A percentile compares a stretch with the other conserved stretches of the same genome.
Conservation (phyloP, 2,113 vertebrate species). For the Spheniscus mendiculus region DNA sequence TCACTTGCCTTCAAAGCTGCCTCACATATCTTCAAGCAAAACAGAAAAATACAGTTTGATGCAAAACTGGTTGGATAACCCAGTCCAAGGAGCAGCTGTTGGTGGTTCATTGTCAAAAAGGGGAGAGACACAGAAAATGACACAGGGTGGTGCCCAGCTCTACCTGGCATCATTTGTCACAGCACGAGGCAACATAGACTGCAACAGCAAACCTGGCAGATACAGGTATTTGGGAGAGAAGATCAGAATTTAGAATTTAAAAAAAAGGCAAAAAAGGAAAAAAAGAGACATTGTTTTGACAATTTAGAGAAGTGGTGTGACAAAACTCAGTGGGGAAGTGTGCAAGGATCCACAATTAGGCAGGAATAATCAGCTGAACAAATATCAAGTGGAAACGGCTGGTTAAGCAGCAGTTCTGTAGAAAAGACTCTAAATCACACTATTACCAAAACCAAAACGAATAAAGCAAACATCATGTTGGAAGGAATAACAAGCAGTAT, state of each 20-base stretch:
- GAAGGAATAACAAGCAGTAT: background rate
- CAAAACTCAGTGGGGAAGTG: background rate
- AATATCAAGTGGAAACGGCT: background rate
- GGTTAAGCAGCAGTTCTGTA: background rate
- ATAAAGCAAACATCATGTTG: background rate
- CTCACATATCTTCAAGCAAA: background rate
- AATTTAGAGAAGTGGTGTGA: background rate
- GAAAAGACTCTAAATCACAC: background rate
- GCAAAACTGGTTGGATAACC: background rate
- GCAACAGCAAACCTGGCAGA: background rate
- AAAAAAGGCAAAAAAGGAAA: fast-evolving
- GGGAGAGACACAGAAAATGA: background rate
- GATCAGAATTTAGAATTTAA: background rate
- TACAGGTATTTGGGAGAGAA: background rate
- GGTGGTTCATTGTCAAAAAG: background rate
- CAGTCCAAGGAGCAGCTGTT: background rate
- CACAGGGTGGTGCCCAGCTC: background rate
- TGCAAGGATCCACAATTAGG: background rate
- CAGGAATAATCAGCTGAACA: background rate
- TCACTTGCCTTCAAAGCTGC: background rate
- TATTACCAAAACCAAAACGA: background rate
- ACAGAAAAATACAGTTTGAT: background rate
- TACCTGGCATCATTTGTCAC: background rate
- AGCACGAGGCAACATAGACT: background rate
- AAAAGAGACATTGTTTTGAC: background rate